phyloP scores from a whole-genome alignment of 1,140 invertebrate species.

The Pomacea maculata region DNA sequence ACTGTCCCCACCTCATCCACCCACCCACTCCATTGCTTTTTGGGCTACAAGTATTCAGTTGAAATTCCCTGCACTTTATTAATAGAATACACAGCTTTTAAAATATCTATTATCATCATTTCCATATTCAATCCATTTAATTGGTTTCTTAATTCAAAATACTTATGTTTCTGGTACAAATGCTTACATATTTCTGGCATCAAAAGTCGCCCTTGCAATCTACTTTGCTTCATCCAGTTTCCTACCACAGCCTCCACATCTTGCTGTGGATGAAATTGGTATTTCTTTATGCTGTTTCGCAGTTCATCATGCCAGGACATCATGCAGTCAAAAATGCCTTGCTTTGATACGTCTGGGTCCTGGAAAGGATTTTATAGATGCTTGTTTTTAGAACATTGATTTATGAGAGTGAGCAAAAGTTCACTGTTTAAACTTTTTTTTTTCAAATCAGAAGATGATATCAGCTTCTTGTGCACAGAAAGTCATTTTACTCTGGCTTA shows the following conservation, averaged over 20 bases:
- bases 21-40: too few species aligned
- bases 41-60: too few species aligned
- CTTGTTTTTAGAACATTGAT: too few species aligned
- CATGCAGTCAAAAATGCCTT: conserved; percentile 44
- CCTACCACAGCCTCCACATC: conserved; percentile 39
- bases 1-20: background rate
- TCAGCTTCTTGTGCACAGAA: too few species aligned
- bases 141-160: background rate
- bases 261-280: conserved; percentile 23
- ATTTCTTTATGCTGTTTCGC: conserved; percentile 25
- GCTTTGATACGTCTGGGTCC: conserved; percentile 51
- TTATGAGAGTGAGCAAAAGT: too few species aligned
- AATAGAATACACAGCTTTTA: too few species aligned
- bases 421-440: too few species aligned
- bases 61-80: too few species aligned
- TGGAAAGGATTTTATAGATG: conserved; percentile 7
- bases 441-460: too few species aligned
- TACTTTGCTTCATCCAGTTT: conserved; percentile 44
- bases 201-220: conserved; percentile 39
- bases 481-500: too few species aligned
- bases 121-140: background rate
- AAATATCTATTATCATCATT: too few species aligned
- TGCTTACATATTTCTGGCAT: conserved; percentile 19
- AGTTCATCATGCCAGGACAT: conserved; percentile 41
- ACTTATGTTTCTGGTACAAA: background rate